phyloP scores from a whole-genome alignment of 2,113 vertebrate genomes.

The Xiphophorus hellerii region DNA sequence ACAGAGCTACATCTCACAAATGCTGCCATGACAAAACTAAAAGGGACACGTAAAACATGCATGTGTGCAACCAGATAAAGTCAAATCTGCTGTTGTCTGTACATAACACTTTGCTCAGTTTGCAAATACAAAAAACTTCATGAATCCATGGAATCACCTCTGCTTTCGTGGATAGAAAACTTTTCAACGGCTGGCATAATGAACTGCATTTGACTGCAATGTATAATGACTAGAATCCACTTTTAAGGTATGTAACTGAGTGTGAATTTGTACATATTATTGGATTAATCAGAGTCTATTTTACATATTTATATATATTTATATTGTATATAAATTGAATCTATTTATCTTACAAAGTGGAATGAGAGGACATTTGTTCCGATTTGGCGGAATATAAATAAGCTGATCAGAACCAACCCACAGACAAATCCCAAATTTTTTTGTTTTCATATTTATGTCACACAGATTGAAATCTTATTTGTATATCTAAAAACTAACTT shows the following conservation, averaged over 20 bases:
- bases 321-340: no score
- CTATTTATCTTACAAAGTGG: background rate
- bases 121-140: constrained; percentile 16
- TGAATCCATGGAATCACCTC: background rate
- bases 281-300: no score
- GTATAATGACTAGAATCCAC: no score
- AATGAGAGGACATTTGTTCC: background rate
- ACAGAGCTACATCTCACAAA: background rate
- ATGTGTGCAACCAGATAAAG: background rate
- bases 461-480: constrained; percentile 7
- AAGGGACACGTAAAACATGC: background rate
- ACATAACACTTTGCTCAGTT: background rate
- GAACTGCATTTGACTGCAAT: no score
- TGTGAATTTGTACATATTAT: no score
- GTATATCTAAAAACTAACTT: background rate
- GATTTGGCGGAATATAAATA: background rate
- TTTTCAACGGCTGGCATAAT: no score
- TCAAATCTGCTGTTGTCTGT: background rate
- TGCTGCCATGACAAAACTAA: constrained; percentile 9
- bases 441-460: background rate
- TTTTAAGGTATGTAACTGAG: no score
- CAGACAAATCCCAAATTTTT: background rate
- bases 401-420: background rate
- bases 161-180: no score
- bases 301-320: no score